Conservation (phyloP, 2,888 invertebrate genomes). For the Prosapia bicincta region DNA sequence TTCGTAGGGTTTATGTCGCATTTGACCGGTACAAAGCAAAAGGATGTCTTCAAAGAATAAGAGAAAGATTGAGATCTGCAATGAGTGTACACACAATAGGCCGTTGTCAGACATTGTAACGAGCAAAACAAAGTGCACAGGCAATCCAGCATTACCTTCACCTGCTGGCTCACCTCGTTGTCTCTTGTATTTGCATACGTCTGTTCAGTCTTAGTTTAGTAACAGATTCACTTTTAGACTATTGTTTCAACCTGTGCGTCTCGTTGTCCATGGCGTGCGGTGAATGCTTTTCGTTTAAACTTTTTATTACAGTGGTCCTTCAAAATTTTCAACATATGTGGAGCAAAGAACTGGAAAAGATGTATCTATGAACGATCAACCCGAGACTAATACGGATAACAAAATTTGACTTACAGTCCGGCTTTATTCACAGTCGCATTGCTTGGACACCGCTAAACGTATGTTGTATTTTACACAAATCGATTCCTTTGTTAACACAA, state of each 20-base stretch:
- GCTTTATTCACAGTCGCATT: no score
- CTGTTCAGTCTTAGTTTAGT: neutral
- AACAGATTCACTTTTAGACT: neutral
- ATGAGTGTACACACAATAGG: neutral
- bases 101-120: neutral
- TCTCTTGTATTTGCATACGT: neutral
- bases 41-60: neutral
- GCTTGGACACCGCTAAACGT: no score
- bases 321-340: neutral
- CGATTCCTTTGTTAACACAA: no score
- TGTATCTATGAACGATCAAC: no score
- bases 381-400: no score
- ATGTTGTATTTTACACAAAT: no score
- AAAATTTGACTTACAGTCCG: no score
- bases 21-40: neutral
- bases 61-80: neutral
- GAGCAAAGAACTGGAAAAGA: no score
- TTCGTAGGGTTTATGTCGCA: neutral
- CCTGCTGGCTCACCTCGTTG: neutral
- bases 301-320: no score
- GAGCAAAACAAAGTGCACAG: neutral
- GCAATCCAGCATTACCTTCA: neutral
- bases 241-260: neutral
- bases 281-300: no score
- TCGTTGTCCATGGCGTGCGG: neutral